Conservation (phyloP, 2,113 vertebrate species). For the Lutjanus erythropterus region DNA sequence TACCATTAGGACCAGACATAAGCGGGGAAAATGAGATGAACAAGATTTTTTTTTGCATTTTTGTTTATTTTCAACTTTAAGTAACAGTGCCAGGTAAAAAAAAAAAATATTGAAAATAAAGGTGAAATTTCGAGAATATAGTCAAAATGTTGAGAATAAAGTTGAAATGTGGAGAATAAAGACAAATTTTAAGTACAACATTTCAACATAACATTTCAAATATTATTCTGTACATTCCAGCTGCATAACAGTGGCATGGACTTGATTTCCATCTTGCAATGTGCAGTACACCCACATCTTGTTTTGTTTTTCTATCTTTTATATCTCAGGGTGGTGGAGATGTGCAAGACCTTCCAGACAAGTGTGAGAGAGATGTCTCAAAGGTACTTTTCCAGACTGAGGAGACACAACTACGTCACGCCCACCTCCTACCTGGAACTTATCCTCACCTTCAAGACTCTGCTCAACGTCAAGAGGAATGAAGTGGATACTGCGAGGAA, state of each 20-base stretch:
- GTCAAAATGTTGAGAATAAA: no score
- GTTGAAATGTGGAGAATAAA: no score
- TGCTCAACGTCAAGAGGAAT: constrained; percentile 88
- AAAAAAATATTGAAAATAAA: no score
- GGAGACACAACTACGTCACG: constrained; percentile 93
- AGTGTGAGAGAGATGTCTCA: constrained; percentile 86
- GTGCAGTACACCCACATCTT: neutral
- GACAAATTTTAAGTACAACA: no score
- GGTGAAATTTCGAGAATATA: no score
- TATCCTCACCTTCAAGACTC: constrained; percentile 92
- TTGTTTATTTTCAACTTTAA: no score
- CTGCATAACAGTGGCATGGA: neutral
- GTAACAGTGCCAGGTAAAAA: no score
- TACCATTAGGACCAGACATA: no score
- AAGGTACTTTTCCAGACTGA: constrained; percentile 86
- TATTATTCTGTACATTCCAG: no score
- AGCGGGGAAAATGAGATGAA: no score
- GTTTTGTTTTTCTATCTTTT: neutral
- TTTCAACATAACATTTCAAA: no score
- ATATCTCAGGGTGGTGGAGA: constrained; percentile 88
- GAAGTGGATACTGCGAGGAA: constrained; percentile 88
- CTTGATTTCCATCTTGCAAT: neutral
- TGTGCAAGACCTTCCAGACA: constrained; percentile 95
- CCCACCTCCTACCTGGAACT: constrained; percentile 94
- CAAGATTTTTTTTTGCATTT: no score